phyloP scores from a whole-genome alignment of 2,888 invertebrate genomes.

The Maniola hyperantus region DNA sequence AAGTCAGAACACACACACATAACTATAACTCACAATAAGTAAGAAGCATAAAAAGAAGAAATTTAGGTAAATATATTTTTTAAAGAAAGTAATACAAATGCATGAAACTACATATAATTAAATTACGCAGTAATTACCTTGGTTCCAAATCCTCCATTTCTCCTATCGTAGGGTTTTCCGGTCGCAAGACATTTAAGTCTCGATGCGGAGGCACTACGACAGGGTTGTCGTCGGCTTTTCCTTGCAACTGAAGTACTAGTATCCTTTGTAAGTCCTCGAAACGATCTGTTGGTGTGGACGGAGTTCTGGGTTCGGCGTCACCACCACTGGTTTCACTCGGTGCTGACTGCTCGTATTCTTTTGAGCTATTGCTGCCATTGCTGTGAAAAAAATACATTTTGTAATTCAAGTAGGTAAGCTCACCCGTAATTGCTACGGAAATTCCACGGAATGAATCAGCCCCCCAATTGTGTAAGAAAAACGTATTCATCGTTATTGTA shows the following conservation, averaged over 20 bases:
- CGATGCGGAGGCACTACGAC: slow-evolving; percentile 77
- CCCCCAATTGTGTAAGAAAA: too few relatives aligned
- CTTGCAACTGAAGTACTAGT: slow-evolving; percentile 75
- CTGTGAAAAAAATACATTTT: slow-evolving; percentile 45
- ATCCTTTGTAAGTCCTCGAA: slow-evolving; percentile 84
- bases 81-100: too few relatives aligned
- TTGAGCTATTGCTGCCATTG: slow-evolving; percentile 70
- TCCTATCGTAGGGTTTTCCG: slow-evolving; percentile 87
- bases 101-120: too few relatives aligned
- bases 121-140: slow-evolving; percentile 65
- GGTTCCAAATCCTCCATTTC: slow-evolving; percentile 85
- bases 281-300: slow-evolving; percentile 79
- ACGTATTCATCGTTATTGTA: too few relatives aligned
- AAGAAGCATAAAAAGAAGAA: too few relatives aligned
- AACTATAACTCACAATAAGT: too few relatives aligned
- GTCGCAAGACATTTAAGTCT: slow-evolving; percentile 78
- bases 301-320: slow-evolving; percentile 60
- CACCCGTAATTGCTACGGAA: background rate
- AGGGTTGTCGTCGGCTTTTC: slow-evolving; percentile 78
- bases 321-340: slow-evolving; percentile 72
- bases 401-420: slow-evolving; percentile 1
- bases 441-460: too few relatives aligned
- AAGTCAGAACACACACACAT: too few relatives aligned
- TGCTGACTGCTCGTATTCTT: slow-evolving; percentile 74
- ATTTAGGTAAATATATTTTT: too few relatives aligned